Conservation (phyloP, 2,888 invertebrate species). For the Epinotia demarniana region DNA sequence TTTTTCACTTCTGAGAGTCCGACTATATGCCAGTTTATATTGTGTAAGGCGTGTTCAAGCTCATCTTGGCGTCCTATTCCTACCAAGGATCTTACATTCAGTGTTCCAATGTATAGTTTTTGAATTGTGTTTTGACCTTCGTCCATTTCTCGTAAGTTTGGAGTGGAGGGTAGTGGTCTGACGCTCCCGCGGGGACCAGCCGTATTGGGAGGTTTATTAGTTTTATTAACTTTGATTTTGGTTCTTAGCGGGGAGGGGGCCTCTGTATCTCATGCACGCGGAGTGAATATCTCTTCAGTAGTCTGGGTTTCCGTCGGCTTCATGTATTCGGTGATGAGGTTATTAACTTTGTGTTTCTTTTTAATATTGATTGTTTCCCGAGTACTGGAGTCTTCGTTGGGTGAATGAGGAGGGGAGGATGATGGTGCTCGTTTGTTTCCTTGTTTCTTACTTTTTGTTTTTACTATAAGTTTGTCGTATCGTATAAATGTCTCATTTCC, state of each 20-base stretch:
- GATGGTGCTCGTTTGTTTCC: neutral
- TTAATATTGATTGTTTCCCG: neutral
- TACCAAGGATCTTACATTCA: conserved; percentile 1
- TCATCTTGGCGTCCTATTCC: conserved; percentile 6
- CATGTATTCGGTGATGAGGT: conserved; percentile 4
- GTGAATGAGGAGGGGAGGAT: neutral
- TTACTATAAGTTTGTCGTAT: no score
- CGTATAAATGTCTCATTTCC: no score
- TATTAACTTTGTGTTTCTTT: neutral
- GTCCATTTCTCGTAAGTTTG: neutral
- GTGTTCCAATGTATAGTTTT: conserved; percentile 2
- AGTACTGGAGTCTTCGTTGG: neutral
- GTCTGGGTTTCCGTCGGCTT: neutral
- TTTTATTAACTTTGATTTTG: neutral
- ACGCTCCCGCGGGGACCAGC: neutral
- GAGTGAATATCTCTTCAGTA: neutral
- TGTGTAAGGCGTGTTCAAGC: neutral
- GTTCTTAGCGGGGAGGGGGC: conserved; percentile 12
- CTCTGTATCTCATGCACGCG: neutral
- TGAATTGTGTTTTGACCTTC: neutral
- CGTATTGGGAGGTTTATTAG: neutral
- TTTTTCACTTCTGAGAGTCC: neutral
- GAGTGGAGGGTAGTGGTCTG: conserved; percentile 2
- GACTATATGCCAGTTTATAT: conserved; percentile 1
- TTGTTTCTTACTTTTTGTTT: no score